Evolutionary conservation across 2,888 invertebrate genomes (phyloP), one percentile per base, ranked within the genome.

Genomic region (Melinaea marsaeus): DNA sequence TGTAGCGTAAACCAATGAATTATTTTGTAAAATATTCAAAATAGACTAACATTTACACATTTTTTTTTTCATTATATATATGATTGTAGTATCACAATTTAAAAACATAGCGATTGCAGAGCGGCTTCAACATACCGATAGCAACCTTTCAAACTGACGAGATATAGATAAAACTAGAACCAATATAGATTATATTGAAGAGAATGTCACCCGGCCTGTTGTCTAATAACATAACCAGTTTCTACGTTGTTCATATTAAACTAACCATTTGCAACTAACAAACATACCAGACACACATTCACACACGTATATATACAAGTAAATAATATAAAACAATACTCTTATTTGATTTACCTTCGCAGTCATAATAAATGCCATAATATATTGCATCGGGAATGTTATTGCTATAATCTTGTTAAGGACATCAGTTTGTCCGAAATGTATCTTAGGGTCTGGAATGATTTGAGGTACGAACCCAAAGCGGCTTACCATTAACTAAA

Each of bases 171-270:
- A 63, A 57, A 54, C 65, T 65, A 67, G 58, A 56, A 63, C 66
- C 66, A 69, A 69, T 69, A 67, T 63, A 66, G 68, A 71, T 69
- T 67, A 69, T 67, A 65, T 61, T 57, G 69, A 62, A 67, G 73
- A 70, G 75, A 76, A 76, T 75, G 76, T 73, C 71, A 72, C 71
- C 67, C 62, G 64, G 69, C 74, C 67, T 70, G 74, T 71, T 70
- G 68, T 69, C 69, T 68, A 71, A 72, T 71, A 72, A 71, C 63
- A 62, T 57, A 71, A 73, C 72, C 72, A 68, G 73, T 73, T 72
- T 63, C 59, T 63, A 58, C 60, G 66, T 63, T 32, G 61, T 60
- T 61, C 63, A 65, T 64, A 68, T 64, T 71, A 72, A 65, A 70
- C 65, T 67, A 71, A 70, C 72, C 71, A 71, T 73, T 72, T 70